Percentiles rank a stretch among this genome's conserved stretches.
Conservation (phyloP, 2,888 invertebrate genomes). For the Andricus quercusramuli region DNA sequence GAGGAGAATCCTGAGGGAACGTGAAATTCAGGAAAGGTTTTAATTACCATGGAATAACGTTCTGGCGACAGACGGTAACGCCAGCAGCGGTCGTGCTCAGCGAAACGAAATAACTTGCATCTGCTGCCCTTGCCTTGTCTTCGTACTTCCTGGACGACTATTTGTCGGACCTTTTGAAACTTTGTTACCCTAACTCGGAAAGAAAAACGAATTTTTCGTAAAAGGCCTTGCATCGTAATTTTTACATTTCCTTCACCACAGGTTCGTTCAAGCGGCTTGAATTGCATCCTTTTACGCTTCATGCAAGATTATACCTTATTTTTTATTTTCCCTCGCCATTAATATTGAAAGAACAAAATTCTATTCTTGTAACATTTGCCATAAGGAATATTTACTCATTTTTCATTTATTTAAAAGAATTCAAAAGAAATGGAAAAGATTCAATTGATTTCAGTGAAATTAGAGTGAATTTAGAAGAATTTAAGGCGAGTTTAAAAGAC, state of each 20-base stretch:
- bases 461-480: too few species aligned
- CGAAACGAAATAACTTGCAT: slow-evolving; percentile 40
- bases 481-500: too few species aligned
- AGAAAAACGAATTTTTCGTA: slow-evolving; percentile 20
- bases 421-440: too few species aligned
- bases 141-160: slow-evolving; percentile 22
- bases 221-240: background rate
- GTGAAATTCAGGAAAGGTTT: slow-evolving; percentile 31
- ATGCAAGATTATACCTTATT: background rate
- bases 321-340: too few species aligned
- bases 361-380: too few species aligned
- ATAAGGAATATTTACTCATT: too few species aligned
- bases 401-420: too few species aligned
- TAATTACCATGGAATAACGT: slow-evolving; percentile 25
- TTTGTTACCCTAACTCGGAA: slow-evolving; percentile 19
- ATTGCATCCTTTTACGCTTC: background rate
- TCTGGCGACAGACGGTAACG: slow-evolving; percentile 35
- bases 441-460: too few species aligned
- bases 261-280: background rate
- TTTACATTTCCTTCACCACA: background rate
- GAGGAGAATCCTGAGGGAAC: background rate
- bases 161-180: slow-evolving; percentile 23
- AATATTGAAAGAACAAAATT: too few species aligned
- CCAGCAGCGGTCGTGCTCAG: slow-evolving; percentile 30
- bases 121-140: slow-evolving; percentile 30